These are phyloP conservation scores for Neosilurus mollespiculum DNA, from an alignment of 2,797 vertebrate genomes.

Conservation along the genomic window DNA sequence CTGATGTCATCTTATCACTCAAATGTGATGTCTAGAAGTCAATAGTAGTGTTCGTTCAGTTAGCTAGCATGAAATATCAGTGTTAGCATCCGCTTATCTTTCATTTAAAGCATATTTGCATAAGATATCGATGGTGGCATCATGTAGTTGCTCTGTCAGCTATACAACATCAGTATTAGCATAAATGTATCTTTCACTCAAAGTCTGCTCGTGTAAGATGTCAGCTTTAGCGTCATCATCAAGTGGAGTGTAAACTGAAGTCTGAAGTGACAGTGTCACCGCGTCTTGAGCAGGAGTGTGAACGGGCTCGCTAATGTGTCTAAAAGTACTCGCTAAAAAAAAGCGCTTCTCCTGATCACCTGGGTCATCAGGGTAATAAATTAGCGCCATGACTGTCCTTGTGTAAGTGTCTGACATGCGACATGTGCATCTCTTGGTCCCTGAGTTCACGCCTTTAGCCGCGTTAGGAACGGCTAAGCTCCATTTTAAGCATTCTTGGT, in stretches of 20 bases:
- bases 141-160: not conserved
- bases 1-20: not conserved
- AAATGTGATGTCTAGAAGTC: not conserved
- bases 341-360: constrained; percentile 69
- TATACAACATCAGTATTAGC: not conserved
- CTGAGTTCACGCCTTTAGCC: not conserved
- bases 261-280: not conserved
- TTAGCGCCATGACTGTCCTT: constrained; percentile 65
- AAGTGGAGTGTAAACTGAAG: not conserved
- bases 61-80: not conserved
- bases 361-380: constrained; percentile 78
- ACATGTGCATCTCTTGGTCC: not conserved
- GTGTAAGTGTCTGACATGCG: constrained; percentile 62
- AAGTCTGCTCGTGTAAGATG: not conserved
- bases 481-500: not conserved
- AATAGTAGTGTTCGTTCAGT: not conserved
- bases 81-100: not conserved
- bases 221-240: constrained; percentile 20
- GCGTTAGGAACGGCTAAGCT: not conserved
- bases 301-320: constrained; percentile 75
- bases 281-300: constrained; percentile 41
- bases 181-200: not conserved
- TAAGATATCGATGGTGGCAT: not conserved
- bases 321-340: constrained; percentile 78
- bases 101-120: not conserved